These are phyloP conservation scores for Charina bottae DNA, from an alignment of 2,113 vertebrate genomes.

Conservation along the genomic window DNA sequence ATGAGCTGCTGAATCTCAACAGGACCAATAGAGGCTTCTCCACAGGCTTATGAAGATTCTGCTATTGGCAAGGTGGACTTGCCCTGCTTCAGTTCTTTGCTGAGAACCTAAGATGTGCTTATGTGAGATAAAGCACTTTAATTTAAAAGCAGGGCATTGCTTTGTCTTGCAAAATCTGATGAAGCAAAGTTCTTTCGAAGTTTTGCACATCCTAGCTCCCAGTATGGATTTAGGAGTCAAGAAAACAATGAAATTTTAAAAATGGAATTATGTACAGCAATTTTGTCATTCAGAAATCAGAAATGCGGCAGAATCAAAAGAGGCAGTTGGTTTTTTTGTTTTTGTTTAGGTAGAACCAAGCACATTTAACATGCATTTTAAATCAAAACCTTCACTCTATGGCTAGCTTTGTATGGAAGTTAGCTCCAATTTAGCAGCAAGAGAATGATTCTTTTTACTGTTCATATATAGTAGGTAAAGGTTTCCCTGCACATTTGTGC, in stretches of 20 bases:
- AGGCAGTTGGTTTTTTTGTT: neutral
- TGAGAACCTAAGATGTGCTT: neutral
- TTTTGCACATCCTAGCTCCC: neutral
- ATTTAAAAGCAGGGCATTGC: neutral
- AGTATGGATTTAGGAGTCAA: neutral
- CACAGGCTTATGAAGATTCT: neutral
- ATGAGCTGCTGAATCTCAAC: neutral
- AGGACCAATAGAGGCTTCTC: neutral
- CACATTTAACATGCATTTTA: neutral
- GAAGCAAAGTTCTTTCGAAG: neutral
- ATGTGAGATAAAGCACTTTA: neutral
- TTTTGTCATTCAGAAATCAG: neutral
- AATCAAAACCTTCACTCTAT: neutral
- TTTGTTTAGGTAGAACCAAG: neutral
- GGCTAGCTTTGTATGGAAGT: neutral
- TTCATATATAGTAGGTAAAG: neutral
- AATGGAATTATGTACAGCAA: neutral
- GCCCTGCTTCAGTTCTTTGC: neutral
- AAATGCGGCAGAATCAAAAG: neutral
- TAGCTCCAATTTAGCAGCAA: neutral
- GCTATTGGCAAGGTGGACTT: neutral
- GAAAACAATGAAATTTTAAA: neutral
- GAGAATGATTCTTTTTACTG: neutral
- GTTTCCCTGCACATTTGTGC: too few relatives aligned
- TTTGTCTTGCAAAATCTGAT: neutral